Percentiles rank a stretch among this genome's conserved stretches.
These are phyloP conservation scores for Takifugu rubripes DNA, from an alignment of 2,797 vertebrate genomes.

Conservation along the genomic window DNA sequence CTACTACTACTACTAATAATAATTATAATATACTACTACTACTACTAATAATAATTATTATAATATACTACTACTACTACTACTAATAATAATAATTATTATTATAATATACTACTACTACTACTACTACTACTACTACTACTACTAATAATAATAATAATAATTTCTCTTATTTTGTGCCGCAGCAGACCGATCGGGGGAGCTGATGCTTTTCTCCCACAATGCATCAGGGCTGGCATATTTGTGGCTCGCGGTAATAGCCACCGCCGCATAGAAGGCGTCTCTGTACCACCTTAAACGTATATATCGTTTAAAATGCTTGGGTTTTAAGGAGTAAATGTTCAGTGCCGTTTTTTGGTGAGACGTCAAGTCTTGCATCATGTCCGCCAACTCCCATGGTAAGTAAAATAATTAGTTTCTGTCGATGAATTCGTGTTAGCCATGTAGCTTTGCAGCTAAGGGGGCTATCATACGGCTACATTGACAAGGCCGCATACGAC, in stretches of 20 bases:
- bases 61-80: too few relatives aligned
- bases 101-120: not conserved
- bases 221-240: constrained; percentile 70
- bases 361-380: constrained; percentile 48
- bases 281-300: not conserved
- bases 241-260: constrained; percentile 40
- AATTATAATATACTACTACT: too few relatives aligned
- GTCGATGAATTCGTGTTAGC: constrained; percentile 33
- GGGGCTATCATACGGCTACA: not conserved
- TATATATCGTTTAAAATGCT: constrained; percentile 6
- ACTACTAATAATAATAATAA: not conserved
- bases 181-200: constrained; percentile 13
- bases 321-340: constrained; percentile 53
- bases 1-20: too few relatives aligned
- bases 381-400: constrained; percentile 74
- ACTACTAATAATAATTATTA: too few relatives aligned
- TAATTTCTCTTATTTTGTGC: not conserved
- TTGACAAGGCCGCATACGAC: constrained; percentile 18
- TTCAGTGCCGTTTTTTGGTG: constrained; percentile 30
- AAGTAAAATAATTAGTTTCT: constrained; percentile 34
- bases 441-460: constrained; percentile 6
- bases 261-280: constrained; percentile 23
- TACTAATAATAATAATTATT: too few relatives aligned
- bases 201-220: constrained; percentile 43
- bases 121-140: not conserved